These are phyloP conservation scores for Meteorus sp. DNA, from an alignment of 1,140 invertebrate genomes.

Conservation along the genomic window DNA sequence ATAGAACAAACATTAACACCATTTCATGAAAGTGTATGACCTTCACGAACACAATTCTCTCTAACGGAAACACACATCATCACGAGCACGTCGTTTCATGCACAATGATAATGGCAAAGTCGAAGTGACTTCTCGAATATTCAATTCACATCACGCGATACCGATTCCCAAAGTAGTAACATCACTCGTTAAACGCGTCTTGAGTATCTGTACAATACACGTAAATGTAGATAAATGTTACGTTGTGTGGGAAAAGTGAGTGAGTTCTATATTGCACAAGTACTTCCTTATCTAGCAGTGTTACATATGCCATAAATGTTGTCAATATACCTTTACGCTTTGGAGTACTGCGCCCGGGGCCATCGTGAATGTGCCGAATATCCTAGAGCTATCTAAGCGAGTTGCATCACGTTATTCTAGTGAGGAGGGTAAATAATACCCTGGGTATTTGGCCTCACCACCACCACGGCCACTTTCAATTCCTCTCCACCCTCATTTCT, in stretches of 20 bases:
- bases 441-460: conserved; percentile 2
- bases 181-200: conserved; percentile 9
- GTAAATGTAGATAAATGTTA: neutral
- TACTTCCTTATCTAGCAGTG: neutral
- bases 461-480: neutral
- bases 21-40: conserved; percentile 22
- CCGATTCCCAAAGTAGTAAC: conserved; percentile 28
- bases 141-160: conserved; percentile 30
- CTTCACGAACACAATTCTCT: too few species aligned
- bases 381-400: conserved; percentile 12
- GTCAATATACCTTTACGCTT: neutral
- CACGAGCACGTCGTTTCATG: conserved; percentile 18
- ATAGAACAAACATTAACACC: neutral
- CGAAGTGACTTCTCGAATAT: conserved; percentile 19
- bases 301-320: neutral
- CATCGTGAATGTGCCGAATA: conserved; percentile 6
- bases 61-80: too few species aligned
- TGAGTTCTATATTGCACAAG: too few species aligned
- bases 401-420: conserved; percentile 21
- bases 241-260: too few species aligned
- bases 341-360: neutral
- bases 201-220: neutral
- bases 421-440: conserved; percentile 21
- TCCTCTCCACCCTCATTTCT: neutral
- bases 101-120: conserved; percentile 12